These are phyloP conservation scores for Microtus richardsoni DNA, from an alignment of 2,113 vertebrate genomes.

Conservation along the genomic window DNA sequence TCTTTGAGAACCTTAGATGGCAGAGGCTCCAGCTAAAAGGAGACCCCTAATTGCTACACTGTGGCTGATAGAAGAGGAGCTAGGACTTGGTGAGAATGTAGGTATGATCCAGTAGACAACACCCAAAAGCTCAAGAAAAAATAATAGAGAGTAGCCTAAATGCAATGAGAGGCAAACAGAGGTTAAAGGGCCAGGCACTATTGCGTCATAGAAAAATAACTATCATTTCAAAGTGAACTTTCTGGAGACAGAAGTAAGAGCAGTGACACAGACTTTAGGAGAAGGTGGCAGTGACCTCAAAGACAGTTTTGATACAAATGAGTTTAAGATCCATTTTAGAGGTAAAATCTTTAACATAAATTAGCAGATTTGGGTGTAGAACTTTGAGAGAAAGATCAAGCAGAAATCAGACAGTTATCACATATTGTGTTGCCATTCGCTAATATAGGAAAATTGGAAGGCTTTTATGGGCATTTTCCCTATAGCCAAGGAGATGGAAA, in stretches of 20 bases:
- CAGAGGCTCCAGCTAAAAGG: not conserved
- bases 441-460: not conserved
- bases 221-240: not conserved
- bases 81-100: no score
- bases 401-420: not conserved
- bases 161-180: not conserved
- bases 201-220: not conserved
- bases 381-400: not conserved
- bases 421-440: not conserved
- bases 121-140: fast-evolving
- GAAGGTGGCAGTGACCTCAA: not conserved
- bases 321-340: not conserved
- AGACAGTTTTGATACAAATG: not conserved
- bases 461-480: not conserved
- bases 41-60: fast-evolving
- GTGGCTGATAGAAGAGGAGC: fast-evolving
- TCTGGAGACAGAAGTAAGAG: no score
- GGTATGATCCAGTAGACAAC: not conserved
- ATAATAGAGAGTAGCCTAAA: no score
- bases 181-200: fast-evolving
- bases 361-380: not conserved
- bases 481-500: not conserved
- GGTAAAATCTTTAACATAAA: not conserved
- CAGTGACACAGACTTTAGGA: not conserved
- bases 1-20: not conserved